Conservation (phyloP, 1,140 invertebrate genomes). For the Oedothorax gibbosus region DNA sequence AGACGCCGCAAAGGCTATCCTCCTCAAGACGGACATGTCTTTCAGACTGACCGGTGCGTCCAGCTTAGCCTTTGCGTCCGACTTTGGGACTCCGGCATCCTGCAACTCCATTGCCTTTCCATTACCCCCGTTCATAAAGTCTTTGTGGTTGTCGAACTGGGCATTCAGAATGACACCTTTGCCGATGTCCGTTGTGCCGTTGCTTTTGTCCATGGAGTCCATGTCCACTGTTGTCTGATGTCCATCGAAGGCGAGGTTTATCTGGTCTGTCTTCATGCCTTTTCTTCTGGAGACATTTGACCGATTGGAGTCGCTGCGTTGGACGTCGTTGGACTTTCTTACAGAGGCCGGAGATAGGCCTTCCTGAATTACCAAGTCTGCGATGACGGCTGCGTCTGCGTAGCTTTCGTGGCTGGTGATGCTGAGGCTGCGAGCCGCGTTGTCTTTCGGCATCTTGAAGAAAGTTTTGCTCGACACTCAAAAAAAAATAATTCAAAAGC, state of each 20-base stretch:
- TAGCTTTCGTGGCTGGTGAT: conserved; percentile 46
- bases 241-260: conserved; percentile 12
- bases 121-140: neutral
- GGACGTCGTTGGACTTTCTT: neutral
- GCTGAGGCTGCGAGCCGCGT: conserved; percentile 10
- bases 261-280: neutral
- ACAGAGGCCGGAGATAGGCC: neutral
- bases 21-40: conserved; percentile 26
- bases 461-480: no score
- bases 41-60: neutral
- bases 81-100: neutral
- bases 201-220: conserved; percentile 3
- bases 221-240: neutral
- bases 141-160: neutral
- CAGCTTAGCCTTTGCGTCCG: neutral
- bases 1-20: conserved; percentile 31
- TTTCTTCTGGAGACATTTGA: neutral
- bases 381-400: conserved; percentile 34
- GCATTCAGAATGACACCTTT: conserved; percentile 47
- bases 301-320: neutral
- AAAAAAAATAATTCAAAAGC: no score
- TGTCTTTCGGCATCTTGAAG: conserved; percentile 20
- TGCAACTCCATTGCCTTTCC: neutral
- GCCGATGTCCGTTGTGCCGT: neutral
- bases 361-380: conserved; percentile 7